Conservation (phyloP, 2,113 vertebrate species). For the Stegastes partitus region DNA sequence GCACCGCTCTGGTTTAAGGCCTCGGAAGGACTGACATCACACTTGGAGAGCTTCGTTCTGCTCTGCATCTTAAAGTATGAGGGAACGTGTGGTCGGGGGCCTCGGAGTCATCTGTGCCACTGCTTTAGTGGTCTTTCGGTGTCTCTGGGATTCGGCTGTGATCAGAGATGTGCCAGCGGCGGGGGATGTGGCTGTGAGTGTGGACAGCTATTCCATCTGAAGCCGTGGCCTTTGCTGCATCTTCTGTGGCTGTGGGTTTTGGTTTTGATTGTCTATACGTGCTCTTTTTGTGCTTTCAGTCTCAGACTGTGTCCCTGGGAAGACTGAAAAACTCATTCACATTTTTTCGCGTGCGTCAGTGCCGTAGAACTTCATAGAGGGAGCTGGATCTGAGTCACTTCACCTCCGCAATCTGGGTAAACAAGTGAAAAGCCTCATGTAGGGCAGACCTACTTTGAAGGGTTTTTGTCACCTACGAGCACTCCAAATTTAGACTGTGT, state of each 20-base stretch:
- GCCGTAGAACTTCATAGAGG: conserved; percentile 13
- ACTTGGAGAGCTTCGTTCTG: conserved; percentile 53
- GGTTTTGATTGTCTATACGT: conserved; percentile 7
- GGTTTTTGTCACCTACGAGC: conserved; percentile 18
- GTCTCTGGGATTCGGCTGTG: conserved; percentile 44
- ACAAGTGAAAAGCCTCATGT: conserved; percentile 45
- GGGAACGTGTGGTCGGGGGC: conserved; percentile 48
- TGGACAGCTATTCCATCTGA: conserved; percentile 38
- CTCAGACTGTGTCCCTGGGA: conserved; percentile 12
- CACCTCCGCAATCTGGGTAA: conserved; percentile 23
- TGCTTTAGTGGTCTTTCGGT: conserved; percentile 49
- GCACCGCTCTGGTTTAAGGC: conserved; percentile 49
- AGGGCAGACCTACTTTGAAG: conserved; percentile 52
- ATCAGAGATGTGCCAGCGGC: conserved; percentile 43
- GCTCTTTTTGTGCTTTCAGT: conserved; percentile 20
- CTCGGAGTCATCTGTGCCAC: conserved; percentile 50
- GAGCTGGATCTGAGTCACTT: conserved; percentile 15
- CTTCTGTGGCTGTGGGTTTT: conserved; percentile 10
- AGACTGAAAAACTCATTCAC: conserved; percentile 42
- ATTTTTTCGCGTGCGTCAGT: conserved; percentile 21
- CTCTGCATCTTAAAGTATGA: conserved; percentile 42
- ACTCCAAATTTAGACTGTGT: conserved; percentile 29
- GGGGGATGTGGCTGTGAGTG: conserved; percentile 10
- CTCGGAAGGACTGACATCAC: conserved; percentile 73
- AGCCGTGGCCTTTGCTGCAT: conserved; percentile 37